These are phyloP conservation scores for Ophion ventricosus DNA, from an alignment of 2,888 invertebrate genomes.

Conservation along the genomic window DNA sequence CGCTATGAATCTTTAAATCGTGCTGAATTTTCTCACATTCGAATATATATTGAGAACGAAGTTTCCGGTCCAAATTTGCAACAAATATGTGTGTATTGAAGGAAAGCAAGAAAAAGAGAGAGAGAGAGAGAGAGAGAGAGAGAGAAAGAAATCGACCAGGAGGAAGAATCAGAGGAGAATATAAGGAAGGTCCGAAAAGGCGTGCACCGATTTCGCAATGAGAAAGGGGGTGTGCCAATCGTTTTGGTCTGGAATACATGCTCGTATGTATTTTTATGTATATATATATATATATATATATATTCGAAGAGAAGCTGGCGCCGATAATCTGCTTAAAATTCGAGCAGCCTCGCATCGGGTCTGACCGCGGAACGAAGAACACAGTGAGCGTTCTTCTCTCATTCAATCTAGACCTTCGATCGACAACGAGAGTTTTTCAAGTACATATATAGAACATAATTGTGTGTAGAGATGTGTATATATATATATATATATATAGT, in stretches of 20 bases:
- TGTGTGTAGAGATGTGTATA: not conserved
- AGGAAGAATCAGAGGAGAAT: slow-evolving; percentile 55
- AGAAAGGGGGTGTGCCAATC: slow-evolving; percentile 62
- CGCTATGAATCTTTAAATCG: not conserved
- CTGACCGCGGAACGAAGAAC: slow-evolving; percentile 30
- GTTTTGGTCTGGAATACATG: slow-evolving; percentile 24
- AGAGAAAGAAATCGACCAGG: slow-evolving; percentile 36
- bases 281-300: slow-evolving; percentile 1
- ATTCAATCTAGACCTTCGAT: slow-evolving; percentile 76
- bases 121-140: slow-evolving; percentile 8
- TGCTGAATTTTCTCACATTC: not conserved
- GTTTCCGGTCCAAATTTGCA: slow-evolving; percentile 3
- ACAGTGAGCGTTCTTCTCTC: slow-evolving; percentile 61
- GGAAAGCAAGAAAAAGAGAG: not conserved
- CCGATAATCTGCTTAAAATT: slow-evolving; percentile 81
- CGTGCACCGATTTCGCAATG: slow-evolving; percentile 74
- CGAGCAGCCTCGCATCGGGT: slow-evolving; percentile 73
- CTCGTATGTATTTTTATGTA: not conserved
- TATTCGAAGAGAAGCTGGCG: slow-evolving; percentile 58
- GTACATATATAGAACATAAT: slow-evolving; percentile 20
- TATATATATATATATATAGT: slow-evolving; percentile 4
- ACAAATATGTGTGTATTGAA: not conserved
- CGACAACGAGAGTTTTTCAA: slow-evolving; percentile 61
- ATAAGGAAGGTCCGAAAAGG: slow-evolving; percentile 62
- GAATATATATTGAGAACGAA: not conserved